Conservation (phyloP, 2,888 invertebrate genomes). For the Agapostemon virescens region DNA sequence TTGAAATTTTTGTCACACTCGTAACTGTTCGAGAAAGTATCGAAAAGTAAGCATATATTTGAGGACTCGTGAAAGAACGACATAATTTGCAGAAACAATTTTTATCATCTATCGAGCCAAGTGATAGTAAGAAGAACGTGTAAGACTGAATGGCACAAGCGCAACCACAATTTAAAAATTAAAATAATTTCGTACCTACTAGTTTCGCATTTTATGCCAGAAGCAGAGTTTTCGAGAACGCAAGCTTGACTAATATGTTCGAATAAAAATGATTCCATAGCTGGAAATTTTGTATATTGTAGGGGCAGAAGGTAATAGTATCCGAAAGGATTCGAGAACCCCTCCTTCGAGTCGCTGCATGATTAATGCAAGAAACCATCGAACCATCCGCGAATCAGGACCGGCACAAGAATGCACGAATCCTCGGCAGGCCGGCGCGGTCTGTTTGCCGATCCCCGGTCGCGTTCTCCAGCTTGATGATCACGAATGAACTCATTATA, state of each 20-base stretch:
- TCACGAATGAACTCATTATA: conserved; percentile 65
- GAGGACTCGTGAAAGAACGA: too few relatives aligned
- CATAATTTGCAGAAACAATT: too few relatives aligned
- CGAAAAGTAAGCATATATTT: too few relatives aligned
- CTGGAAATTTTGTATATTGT: not conserved
- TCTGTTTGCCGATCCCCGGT: conserved; percentile 48
- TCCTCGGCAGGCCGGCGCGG: not conserved
- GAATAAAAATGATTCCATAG: not conserved
- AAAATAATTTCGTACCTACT: too few relatives aligned
- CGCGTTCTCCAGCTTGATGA: conserved; percentile 58
- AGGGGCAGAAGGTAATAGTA: not conserved
- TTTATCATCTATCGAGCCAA: too few relatives aligned
- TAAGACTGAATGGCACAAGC: too few relatives aligned
- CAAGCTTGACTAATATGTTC: not conserved
- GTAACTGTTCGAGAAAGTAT: too few relatives aligned
- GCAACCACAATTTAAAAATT: too few relatives aligned
- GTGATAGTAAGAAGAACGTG: too few relatives aligned
- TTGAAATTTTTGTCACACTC: too few relatives aligned
- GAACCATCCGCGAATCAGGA: not conserved
- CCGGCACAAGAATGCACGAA: not conserved
- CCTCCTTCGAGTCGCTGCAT: not conserved
- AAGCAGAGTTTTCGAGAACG: too few relatives aligned
- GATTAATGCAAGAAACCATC: not conserved
- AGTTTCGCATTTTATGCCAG: too few relatives aligned
- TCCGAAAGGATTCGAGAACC: not conserved